A percentile compares a stretch with the other conserved stretches of the same genome.
phyloP scores from a whole-genome alignment of 92 coral and sea anemone species.

The Diadumene lineata region DNA sequence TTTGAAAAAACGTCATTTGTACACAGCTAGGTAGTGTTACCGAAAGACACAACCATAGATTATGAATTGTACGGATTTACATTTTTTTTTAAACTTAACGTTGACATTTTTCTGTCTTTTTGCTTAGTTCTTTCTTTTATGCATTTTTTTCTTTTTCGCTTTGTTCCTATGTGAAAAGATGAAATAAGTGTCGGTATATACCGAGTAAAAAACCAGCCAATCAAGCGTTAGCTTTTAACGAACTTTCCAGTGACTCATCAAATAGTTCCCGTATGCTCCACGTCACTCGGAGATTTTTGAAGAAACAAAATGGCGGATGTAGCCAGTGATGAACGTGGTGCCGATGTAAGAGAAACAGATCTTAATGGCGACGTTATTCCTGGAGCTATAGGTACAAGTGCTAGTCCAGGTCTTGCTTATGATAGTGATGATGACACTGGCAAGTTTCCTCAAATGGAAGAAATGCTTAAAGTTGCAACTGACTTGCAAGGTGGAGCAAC shows the following conservation, averaged over 20 bases:
- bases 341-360: constrained; percentile 88
- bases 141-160: too few species aligned
- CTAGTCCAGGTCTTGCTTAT: constrained; percentile 81
- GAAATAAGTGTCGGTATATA: too few species aligned
- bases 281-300: constrained; percentile 46
- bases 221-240: constrained; percentile 16
- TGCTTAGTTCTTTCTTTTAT: too few species aligned
- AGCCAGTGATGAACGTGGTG: constrained; percentile 21
- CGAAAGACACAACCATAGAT: too few species aligned
- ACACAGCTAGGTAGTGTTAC: too few species aligned
- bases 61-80: too few species aligned
- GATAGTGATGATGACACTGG: constrained; percentile 75
- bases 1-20: too few species aligned
- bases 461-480: constrained; percentile 97
- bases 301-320: constrained; percentile 65
- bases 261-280: constrained; percentile 66
- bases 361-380: constrained; percentile 92
- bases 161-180: too few species aligned
- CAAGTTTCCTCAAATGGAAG: constrained; percentile 93
- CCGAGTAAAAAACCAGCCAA: constrained; percentile 19
- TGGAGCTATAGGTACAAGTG: constrained; percentile 85
- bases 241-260: neutral
- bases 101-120: too few species aligned
- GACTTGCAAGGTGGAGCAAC: constrained; percentile 86
- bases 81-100: too few species aligned